Evolutionary conservation across 2,113 vertebrate species (phyloP).

Genomic region (Cyprinus carpio): DNA sequence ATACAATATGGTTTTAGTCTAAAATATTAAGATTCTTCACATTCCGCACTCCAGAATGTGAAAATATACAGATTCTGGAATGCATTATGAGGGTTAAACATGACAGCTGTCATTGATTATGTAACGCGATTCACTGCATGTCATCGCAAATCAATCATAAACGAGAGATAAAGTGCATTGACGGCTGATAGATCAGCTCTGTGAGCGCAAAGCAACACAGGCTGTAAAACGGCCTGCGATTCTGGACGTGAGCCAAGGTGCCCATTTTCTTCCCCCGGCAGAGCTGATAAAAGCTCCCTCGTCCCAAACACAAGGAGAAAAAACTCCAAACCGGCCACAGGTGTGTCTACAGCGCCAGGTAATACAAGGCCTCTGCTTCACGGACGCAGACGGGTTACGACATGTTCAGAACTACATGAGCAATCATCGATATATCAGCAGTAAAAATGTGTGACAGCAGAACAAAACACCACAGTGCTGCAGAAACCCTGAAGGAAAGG

Average conservation of each 20-base stretch:
- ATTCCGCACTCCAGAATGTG: no score
- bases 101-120: not conserved
- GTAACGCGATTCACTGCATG: not conserved
- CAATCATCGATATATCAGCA: no score
- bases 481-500: no score
- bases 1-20: no score
- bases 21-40: no score
- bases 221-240: slow-evolving; percentile 28
- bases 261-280: slow-evolving; percentile 28
- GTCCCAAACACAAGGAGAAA: not conserved
- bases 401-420: no score
- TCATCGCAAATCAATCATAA: not conserved
- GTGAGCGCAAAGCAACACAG: no score
- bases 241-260: slow-evolving; percentile 38
- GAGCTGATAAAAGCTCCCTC: slow-evolving; percentile 11
- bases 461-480: no score
- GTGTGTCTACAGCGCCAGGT: not conserved
- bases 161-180: not conserved
- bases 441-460: no score
- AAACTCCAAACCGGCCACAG: not conserved
- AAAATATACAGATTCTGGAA: no score
- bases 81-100: not conserved
- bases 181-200: not conserved
- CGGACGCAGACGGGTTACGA: no score
- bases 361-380: no score